A percentile compares a stretch with the other conserved stretches of the same genome.
Evolutionary conservation across 2,113 vertebrate species (phyloP).

Genomic region (Semnopithecus entellus): DNA sequence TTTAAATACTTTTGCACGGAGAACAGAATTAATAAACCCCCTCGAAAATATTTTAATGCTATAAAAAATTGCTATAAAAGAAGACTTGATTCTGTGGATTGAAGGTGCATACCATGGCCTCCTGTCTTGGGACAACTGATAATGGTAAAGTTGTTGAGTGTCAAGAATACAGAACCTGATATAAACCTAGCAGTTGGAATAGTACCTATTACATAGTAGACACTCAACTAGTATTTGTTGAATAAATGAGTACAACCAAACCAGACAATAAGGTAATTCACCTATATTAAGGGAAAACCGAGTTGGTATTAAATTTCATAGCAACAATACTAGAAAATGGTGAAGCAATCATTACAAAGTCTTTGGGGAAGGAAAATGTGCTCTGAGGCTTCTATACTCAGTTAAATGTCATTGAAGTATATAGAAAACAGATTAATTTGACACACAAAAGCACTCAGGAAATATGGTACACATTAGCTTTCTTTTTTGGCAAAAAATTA

Average conservation of each 20-base stretch:
- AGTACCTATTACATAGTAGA: neutral
- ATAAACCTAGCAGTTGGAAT: neutral
- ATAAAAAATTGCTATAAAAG: neutral
- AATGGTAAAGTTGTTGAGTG: neutral
- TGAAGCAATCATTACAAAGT: neutral
- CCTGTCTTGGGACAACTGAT: neutral
- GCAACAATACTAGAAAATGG: neutral
- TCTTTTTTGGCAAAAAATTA: neutral
- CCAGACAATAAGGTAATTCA: neutral
- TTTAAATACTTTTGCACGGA: neutral
- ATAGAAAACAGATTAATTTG: conserved; percentile 23
- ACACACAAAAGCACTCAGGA: neutral
- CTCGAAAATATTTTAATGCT: neutral
- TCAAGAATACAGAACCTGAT: neutral
- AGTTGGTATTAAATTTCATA: neutral
- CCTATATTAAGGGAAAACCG: neutral
- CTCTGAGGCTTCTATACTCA: neutral
- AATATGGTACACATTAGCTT: neutral
- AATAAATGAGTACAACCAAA: neutral
- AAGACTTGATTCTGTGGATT: neutral
- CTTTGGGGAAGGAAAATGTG: neutral
- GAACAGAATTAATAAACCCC: neutral
- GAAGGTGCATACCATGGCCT: neutral
- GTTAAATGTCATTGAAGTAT: neutral
- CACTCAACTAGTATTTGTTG: neutral